phyloP scores from a whole-genome alignment of 2,797 vertebrate genomes.

The Synanceia verrucosa region DNA sequence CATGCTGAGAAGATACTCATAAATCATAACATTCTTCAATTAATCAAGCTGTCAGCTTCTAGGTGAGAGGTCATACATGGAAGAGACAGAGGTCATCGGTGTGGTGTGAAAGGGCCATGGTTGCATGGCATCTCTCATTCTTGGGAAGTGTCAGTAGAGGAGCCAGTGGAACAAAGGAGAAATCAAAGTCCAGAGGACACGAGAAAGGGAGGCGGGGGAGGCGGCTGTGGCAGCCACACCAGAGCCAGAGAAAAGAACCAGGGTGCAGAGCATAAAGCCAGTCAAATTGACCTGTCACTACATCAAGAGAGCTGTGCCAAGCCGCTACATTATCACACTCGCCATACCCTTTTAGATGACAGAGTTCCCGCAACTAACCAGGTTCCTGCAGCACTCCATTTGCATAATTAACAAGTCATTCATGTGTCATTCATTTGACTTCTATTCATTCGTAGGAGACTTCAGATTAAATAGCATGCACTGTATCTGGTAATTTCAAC shows the following conservation, averaged over 20 bases:
- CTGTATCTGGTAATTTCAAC: constrained; percentile 59
- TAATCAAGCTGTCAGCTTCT: constrained; percentile 99
- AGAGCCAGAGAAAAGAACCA: constrained; percentile 82
- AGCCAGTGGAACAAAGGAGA: constrained; percentile 92
- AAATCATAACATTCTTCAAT: constrained; percentile 99
- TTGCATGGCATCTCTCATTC: constrained; percentile 96
- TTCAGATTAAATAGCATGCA: constrained; percentile 69
- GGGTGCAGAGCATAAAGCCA: constrained; percentile 87
- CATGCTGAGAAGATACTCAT: constrained; percentile 98
- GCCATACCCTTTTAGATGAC: constrained; percentile 86
- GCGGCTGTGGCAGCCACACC: constrained; percentile 65
- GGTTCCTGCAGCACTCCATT: constrained; percentile 78
- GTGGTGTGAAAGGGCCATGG: constrained; percentile 92
- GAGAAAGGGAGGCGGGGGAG: constrained; percentile 61
- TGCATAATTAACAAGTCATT: constrained; percentile 88
- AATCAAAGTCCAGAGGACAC: constrained; percentile 90
- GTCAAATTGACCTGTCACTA: constrained; percentile 94
- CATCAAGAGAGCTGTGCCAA: constrained; percentile 85
- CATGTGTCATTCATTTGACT: constrained; percentile 80
- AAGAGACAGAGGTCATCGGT: constrained; percentile 94
- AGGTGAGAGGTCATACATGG: constrained; percentile 91
- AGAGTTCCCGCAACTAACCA: constrained; percentile 84
- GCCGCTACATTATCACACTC: constrained; percentile 84
- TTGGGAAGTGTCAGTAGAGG: constrained; percentile 91
- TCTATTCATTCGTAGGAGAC: constrained; percentile 73